Evolutionary conservation across 1,140 invertebrate species (phyloP).

Genomic region (Camponotus floridanus): DNA sequence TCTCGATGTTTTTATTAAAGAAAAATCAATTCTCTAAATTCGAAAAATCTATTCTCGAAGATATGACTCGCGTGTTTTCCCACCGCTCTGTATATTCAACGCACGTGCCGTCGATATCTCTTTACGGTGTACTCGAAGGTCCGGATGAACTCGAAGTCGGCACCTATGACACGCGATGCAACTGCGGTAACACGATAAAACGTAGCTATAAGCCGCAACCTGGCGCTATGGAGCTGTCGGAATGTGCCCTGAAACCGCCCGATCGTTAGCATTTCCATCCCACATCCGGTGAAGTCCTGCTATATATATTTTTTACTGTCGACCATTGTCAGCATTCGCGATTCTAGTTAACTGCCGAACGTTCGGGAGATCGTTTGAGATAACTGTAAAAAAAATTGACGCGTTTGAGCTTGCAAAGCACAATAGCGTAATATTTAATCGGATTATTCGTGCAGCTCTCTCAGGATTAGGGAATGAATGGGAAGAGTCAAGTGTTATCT

Average conservation of each 20-base stretch:
- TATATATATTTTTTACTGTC: conserved; percentile 49
- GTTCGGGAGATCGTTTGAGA: conserved; percentile 38
- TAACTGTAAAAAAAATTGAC: conserved; percentile 49
- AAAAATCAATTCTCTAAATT: neutral
- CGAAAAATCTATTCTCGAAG: conserved; percentile 15
- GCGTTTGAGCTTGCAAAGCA: conserved; percentile 20
- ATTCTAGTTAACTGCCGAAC: conserved; percentile 56
- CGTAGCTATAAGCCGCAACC: conserved; percentile 42
- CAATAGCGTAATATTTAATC: conserved; percentile 48
- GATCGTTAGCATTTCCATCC: conserved; percentile 57
- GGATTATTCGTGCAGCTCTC: conserved; percentile 49
- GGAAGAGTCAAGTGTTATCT: conserved; percentile 18
- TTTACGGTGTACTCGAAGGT: conserved; percentile 22
- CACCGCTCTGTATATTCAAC: conserved; percentile 8
- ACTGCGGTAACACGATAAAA: conserved; percentile 49
- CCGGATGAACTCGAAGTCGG: conserved; percentile 40
- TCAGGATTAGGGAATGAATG: conserved; percentile 28
- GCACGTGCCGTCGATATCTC: conserved; percentile 35
- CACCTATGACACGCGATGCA: conserved; percentile 56
- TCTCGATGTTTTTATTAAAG: neutral
- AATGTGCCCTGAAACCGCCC: conserved; percentile 31
- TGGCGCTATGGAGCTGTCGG: conserved; percentile 18
- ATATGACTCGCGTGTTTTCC: conserved; percentile 8
- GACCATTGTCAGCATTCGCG: conserved; percentile 43
- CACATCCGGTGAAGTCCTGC: neutral